These are phyloP conservation scores for Xylota sylvarum DNA, from an alignment of 2,888 invertebrate species.

Conservation along the genomic window DNA sequence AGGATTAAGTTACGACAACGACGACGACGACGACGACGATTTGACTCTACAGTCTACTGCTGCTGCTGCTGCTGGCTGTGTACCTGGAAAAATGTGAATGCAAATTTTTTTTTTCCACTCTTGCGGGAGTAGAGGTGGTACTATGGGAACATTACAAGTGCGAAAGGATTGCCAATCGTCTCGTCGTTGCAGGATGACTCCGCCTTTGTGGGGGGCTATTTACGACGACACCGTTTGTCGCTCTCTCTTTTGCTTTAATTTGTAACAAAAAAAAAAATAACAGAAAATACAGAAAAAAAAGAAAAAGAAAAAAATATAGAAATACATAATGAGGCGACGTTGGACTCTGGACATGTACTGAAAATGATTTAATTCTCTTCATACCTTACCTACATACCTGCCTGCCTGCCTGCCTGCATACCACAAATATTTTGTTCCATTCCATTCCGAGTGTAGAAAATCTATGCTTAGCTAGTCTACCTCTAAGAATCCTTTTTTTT, in stretches of 20 bases:
- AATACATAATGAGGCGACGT: conserved; percentile 28
- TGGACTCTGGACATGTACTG: conserved; percentile 10
- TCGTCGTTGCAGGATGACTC: conserved; percentile 56
- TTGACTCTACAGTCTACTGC: no score
- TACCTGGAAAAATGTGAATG: conserved; percentile 60
- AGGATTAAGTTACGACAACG: conserved; percentile 19
- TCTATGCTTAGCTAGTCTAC: no score
- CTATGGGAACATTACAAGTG: conserved; percentile 56
- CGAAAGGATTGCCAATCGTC: conserved; percentile 69
- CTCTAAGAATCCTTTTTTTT: no score
- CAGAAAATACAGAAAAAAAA: no score
- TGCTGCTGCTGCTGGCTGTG: no score
- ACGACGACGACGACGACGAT: conserved; percentile 16
- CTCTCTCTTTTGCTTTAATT: conserved; percentile 32
- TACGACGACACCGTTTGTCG: conserved; percentile 45
- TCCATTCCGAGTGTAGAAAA: no score
- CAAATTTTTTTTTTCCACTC: conserved; percentile 69
- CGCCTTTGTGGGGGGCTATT: conserved; percentile 63
- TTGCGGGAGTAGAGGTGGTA: conserved; percentile 53
- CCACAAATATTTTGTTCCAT: no score
- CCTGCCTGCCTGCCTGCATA: no score
- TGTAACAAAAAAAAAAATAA: neutral
- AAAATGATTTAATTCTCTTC: neutral
- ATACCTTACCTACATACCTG: no score
- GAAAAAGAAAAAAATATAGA: neutral